Evolutionary conservation across 2,113 vertebrate species (phyloP).

Genomic region (Siniperca chuatsi): DNA sequence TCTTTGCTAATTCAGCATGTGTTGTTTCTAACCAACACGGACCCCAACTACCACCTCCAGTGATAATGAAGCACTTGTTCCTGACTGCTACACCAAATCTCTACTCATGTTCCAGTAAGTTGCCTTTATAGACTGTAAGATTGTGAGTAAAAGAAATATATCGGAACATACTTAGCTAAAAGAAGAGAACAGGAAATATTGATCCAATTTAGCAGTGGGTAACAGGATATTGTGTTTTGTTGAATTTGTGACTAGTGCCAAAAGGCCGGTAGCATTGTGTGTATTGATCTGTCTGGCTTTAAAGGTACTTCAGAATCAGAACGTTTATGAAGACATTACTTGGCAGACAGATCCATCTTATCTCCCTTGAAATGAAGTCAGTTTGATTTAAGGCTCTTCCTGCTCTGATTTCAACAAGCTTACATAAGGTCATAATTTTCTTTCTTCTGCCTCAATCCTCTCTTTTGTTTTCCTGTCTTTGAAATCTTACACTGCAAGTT

Average conservation of each 20-base stretch:
- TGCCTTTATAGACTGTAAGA: background rate
- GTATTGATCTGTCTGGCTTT: constrained; percentile 40
- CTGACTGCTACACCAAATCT: background rate
- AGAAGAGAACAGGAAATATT: constrained; percentile 11
- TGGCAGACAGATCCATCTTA: constrained; percentile 18
- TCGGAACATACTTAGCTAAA: background rate
- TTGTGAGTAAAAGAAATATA: background rate
- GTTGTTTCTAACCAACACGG: constrained; percentile 57
- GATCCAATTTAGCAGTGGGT: constrained; percentile 20
- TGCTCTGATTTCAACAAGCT: constrained; percentile 4
- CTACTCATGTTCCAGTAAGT: background rate
- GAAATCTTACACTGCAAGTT: background rate
- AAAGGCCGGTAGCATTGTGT: constrained; percentile 15
- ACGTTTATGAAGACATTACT: constrained; percentile 28
- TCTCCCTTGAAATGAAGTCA: constrained; percentile 20
- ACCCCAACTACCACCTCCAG: constrained; percentile 84
- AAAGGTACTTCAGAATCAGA: constrained; percentile 28
- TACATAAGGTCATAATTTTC: background rate
- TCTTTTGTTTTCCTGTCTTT: background rate
- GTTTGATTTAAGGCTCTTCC: constrained; percentile 2
- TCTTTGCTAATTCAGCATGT: constrained; percentile 85
- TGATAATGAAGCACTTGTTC: constrained; percentile 12
- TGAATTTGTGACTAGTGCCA: constrained; percentile 22
- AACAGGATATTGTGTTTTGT: constrained; percentile 40
- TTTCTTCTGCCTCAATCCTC: background rate